Base-by-base conservation (phyloP, 2,888 invertebrate genomes). In the Cloeon dipterum region DNA sequence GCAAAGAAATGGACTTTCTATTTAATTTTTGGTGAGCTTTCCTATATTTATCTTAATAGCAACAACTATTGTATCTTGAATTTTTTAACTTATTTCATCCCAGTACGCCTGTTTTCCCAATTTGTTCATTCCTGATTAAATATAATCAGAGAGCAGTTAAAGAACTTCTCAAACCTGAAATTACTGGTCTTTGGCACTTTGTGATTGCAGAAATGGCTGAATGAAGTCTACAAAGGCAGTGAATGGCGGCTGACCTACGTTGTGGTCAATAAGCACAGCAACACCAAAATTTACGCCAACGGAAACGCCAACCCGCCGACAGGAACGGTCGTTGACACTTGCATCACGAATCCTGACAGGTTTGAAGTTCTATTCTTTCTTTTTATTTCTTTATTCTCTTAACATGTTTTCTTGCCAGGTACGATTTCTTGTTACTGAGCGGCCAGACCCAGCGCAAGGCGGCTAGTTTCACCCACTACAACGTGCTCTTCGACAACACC, bases 391-490 rank as follows among this genome's bases (percentile, higher is more conserved):
- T 7, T 23, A 23, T 23, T 23, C n/a, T n/a, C n/a, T n/a, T n/a
- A n/a, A n/a, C n/a, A n/a, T n/a, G n/a, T n/a, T n/a, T n/a, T n/a
- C n/a, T 43, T 53, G 59, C n/a, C 56, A 77, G 77, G 41, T 89
- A 78, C 46, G 93, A 96, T 50, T 96, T 91, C 61, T 93, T 70
- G 54, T 54, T 94, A 29, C 74, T 93, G 0, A 77, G 83, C 0
- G 93, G 94, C 53, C 70, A 70, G 25, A 85, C 88, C 0, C 62
- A 67, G 1, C 93, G 93, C 1, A 88, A 93, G 0, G 89, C 91
- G 0, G 68, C 82, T 0, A n/a, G 29, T 5, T 29, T 11, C 29
- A 89, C 91, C 0, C 73, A 74, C 1, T 94, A 85, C 60, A 91
- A 86, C 47, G 71, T 94, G 0, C 68, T 94, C 4, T 64, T 67